Evolutionary conservation across 2,888 invertebrate species (phyloP), one percentile per base, ranked within the genome.

Genomic region (Chymomyza procnemis): DNA sequence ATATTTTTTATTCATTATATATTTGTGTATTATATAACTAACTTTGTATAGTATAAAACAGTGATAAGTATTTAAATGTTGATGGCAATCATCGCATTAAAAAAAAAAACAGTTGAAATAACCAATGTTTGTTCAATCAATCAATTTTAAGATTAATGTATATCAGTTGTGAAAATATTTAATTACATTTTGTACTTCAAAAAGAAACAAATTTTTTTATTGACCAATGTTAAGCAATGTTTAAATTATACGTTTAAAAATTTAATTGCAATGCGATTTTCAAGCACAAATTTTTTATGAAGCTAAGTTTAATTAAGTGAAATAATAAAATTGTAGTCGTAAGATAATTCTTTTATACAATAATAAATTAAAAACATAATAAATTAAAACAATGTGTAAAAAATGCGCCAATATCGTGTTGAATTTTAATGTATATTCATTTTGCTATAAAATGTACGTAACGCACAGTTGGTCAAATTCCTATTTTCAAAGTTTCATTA

Each of bases 271-370:
- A 83, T 83, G 75, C 75, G 75, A 88, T 88, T 88, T 83, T 84
- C 82, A 88, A 88, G 83, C 83, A 88, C 85, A 78, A 80, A 83
- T 85, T 78, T 87, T 87, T 81, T 74, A 87, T 61, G 69, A 72
- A 83, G 77, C 46, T 67, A 69, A 81, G 84, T 71, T 73, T 83
- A 85, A 85, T 85, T 80, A 85, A 75, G 81, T 80, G 76, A 84
- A 86, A 66, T 81, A 79, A 50, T 19, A n/a, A 50, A 18, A 70
- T 57, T 66, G 64, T 70, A 87, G 74, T 80, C 56, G n/a, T 56
- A 78, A 66, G 65, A 77, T 80, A 86, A 58, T 56, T 69, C 74
- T 80, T 80, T 80, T 57, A 52, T 48, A 54, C 19, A 71, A 56
- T 2, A 56, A 83, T 65, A 74, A 80, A 75, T 71, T 74, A 57